Base-by-base conservation (phyloP, 2,888 invertebrate species). In the Polyommatus iphigenia region DNA sequence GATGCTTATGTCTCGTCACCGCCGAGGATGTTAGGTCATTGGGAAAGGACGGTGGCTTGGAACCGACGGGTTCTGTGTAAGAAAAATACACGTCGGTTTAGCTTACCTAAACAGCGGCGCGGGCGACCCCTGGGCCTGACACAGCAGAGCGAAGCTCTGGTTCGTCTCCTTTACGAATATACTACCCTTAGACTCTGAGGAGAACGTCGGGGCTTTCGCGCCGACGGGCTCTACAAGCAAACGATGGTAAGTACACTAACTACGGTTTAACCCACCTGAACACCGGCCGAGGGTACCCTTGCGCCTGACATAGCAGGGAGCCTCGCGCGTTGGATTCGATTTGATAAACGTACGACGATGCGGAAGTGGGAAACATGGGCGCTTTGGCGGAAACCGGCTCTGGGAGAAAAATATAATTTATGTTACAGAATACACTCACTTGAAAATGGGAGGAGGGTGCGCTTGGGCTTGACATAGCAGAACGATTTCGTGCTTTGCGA, bases 381-480 rank as follows among this genome's bases (percentile, higher is more conserved):
- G 92, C 92, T 86, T 91, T 90, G 82, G 94, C 93, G 81, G 92
- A 90, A 79, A 94, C 93, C 79, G 94, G 94, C 87, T 94, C 94
- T 94, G 86, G 85, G 88, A 87, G 85, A 87, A 86, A 88, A 84
- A 85, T 73, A 24, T 41, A 78, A 78, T 81, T 76, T 78, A 80
- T 82, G 82, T 82, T 81, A 85, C 81, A 79, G 29, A 67, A 76
- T 79, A 78, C 81, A 91, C 94, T 94, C 95, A 96, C 96, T 96
- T 96, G 95, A 96, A 96, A 84, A 92, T 86, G 79, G 96, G 96
- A 85, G 95, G 91, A 82, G 96, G 96, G 85, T 95, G 95, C 80
- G 95, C 95, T 90, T 96, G 96, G 78, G 96, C 96, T 86, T 96
- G 96, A 88, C 96, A 96, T 80, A 96, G 93, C 80, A 97, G 90